Percentiles rank a stretch among this genome's conserved stretches.
Conservation (phyloP, 2,113 vertebrate genomes). For the Cephalopterus ornatus region DNA sequence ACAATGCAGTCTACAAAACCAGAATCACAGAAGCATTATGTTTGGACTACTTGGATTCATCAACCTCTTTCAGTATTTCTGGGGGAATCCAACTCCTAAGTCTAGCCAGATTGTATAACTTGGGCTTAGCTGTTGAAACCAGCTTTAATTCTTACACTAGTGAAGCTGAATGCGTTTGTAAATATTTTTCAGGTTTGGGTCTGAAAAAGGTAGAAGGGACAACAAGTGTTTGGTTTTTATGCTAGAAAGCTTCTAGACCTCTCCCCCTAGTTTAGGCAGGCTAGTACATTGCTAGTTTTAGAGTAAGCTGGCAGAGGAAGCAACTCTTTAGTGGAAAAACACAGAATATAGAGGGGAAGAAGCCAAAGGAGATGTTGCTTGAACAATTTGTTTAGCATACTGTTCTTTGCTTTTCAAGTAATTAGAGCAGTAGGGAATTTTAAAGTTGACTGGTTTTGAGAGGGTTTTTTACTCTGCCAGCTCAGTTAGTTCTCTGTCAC, state of each 20-base stretch:
- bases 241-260: background rate
- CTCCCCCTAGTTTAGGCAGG: background rate
- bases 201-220: background rate
- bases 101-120: background rate
- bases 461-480: background rate
- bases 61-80: background rate
- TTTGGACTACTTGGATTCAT: background rate
- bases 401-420: background rate
- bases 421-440: background rate
- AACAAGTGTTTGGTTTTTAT: background rate
- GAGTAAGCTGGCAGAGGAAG: background rate
- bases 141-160: background rate
- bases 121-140: background rate
- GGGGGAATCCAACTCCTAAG: background rate
- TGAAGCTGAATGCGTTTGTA: background rate
- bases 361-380: background rate
- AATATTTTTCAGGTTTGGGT: background rate
- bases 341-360: background rate
- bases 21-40: background rate
- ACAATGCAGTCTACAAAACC: background rate
- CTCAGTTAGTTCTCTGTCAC: background rate
- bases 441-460: background rate
- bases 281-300: background rate
- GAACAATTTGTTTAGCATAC: background rate
- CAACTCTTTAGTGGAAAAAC: background rate